Evolutionary conservation across 1,140 invertebrate genomes (phyloP), one percentile per base, ranked within the genome.

Genomic region (Calycopis cecrops): DNA sequence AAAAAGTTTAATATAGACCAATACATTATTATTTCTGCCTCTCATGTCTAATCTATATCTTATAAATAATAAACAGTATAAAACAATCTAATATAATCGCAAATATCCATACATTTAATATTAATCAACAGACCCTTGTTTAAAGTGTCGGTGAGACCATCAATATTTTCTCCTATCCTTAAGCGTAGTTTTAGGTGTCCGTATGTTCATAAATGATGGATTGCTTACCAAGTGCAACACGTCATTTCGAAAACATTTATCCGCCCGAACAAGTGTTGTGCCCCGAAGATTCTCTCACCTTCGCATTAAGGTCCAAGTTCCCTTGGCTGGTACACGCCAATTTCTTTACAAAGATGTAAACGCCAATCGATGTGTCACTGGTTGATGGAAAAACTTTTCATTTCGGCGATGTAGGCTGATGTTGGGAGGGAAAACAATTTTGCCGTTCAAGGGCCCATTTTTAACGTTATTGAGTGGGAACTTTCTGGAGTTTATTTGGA

Each of bases 361-460:
- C 77, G 79, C 77, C 77, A 83, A 72, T 82, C 82, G 75, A 82
- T 79, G 73, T 81, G 82, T 85, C 82, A 82, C 78, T 75, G 65
- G 73, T 63, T 81, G 82, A 85, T 85, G 73, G 81, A 72, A 66
- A 82, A 85, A 85, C 80, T 85, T 85, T 85, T 85, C 80, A 85
- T 85, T 84, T 85, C 77, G 73, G 67, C 73, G 71, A 80, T 80
- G 76, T 85, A 65, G 54, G 60, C 67, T 70, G 70, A 68, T 76
- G 74, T 75, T 76, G 65, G 66, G 65, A 58, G 71, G 69, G 65
- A 76, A 84, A 82, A 82, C 81, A 85, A 83, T 85, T 83, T 85
- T 77, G 64, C 68, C 74, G 72, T 78, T 81, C 67, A 69, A 76
- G 67, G 71, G 67, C 76, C 75, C 73, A 81, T 85, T 82, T 84